Evolutionary conservation across 2,797 vertebrate species (phyloP), one percentile per base, ranked within the genome.

Genomic region (Melanitta fusca): DNA sequence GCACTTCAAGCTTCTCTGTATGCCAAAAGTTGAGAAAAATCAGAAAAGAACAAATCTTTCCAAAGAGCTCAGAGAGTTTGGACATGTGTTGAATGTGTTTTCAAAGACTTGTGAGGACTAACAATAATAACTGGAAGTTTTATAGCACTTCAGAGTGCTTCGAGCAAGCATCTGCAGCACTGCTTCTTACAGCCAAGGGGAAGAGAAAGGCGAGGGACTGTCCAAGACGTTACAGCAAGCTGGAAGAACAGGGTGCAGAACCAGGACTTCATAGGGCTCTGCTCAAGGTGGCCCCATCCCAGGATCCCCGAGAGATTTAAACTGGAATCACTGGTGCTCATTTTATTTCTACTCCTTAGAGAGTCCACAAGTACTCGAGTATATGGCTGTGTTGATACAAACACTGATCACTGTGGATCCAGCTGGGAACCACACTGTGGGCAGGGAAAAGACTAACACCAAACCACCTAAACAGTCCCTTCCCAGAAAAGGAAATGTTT

Each of bases 401-500:
- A 38, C 8, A 32, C 34, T 61, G 22, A 64, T 47, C 20, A 25
- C 57, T 61, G 5, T 2, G 41, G 61, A 49, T 69, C 30, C 70
- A 49, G 14, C 72, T 47, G 13, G 65, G 69, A 91, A 80, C 18
- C 61, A 65, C 1, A 2, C 10, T 58, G 38, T 43, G 20, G 65
- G 58, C 28, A 62, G n/a, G 14, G 28, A 72, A 87, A 92, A 81
- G 57, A 54, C 41, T 79, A 65, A 71, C 66, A 53, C 1, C 21
- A 41, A 77, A 80, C 75, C 83, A 92, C 65, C 65, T 68, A 38
- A 94, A 88, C 41, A 81, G 47, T 62, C 51, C 5, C 8, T 93
- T 81, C 85, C 60, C 62, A 62, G 56, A 77, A 92, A 81, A 84
- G n/a, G 79, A 91, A 93, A 78, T 65, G 19, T 88, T 95, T 91